Conservation (phyloP, 2,113 vertebrate genomes). For the Strigops habroptila region DNA sequence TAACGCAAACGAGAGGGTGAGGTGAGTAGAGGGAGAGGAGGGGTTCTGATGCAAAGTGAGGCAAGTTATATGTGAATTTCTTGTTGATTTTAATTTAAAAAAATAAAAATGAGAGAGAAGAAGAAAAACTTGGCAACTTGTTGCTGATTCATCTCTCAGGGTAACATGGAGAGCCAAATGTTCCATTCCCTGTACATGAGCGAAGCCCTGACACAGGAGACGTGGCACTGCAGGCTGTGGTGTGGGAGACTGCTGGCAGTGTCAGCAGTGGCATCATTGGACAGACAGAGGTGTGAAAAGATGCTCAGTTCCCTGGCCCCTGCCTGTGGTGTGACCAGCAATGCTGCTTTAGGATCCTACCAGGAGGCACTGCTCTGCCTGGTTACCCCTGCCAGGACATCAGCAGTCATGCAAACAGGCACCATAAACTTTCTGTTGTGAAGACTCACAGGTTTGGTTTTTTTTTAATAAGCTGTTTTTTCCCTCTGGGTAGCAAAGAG, state of each 20-base stretch:
- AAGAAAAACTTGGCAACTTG: neutral
- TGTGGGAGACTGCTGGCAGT: neutral
- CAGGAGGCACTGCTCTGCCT: neutral
- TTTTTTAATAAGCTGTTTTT: neutral
- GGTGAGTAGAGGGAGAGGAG: neutral
- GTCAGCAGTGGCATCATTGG: neutral
- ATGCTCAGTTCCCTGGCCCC: neutral
- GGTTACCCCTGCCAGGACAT: neutral
- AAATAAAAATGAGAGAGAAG: neutral
- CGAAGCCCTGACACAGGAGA: neutral
- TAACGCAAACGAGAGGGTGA: neutral
- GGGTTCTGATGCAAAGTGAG: neutral
- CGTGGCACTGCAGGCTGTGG: neutral
- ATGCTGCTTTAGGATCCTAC: neutral
- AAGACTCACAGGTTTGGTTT: neutral
- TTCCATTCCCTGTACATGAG: neutral
- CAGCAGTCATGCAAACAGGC: neutral
- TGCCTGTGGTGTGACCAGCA: neutral
- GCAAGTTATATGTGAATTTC: neutral
- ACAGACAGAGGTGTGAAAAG: neutral
- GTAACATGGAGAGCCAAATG: neutral
- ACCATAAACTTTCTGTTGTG: neutral
- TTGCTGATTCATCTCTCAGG: neutral
- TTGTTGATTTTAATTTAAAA: neutral
- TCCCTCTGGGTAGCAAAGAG: neutral